Conservation (phyloP, 1,140 invertebrate genomes). For the Atta colombica region DNA sequence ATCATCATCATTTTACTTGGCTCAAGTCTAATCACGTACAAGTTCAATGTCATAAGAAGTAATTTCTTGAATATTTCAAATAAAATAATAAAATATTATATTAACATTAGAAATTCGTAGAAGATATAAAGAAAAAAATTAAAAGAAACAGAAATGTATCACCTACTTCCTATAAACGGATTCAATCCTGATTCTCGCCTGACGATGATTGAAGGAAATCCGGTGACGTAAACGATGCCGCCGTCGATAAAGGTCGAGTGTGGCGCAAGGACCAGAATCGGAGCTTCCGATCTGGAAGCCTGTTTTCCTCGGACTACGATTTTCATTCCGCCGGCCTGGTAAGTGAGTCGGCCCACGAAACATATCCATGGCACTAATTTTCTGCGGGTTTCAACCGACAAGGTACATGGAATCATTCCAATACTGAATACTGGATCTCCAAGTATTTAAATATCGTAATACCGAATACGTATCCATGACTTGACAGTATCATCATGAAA, state of each 20-base stretch:
- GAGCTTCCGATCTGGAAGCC: constrained; percentile 91
- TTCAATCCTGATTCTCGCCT: constrained; percentile 92
- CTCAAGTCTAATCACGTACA: constrained; percentile 15
- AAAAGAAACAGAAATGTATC: constrained; percentile 45
- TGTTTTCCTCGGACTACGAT: constrained; percentile 92
- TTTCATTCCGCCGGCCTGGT: constrained; percentile 92
- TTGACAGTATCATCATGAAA: not conserved
- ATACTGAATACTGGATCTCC: not conserved
- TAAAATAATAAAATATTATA: not conserved
- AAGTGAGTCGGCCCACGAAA: constrained; percentile 90
- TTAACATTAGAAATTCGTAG: not conserved
- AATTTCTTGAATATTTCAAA: not conserved
- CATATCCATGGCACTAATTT: constrained; percentile 89
- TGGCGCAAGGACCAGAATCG: constrained; percentile 94
- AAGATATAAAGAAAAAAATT: not conserved
- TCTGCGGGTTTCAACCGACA: constrained; percentile 79
- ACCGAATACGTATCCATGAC: not conserved
- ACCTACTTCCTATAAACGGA: constrained; percentile 95
- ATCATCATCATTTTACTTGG: not conserved
- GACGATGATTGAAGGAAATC: constrained; percentile 93
- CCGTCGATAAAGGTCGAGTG: constrained; percentile 96
- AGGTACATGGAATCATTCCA: constrained; percentile 37
- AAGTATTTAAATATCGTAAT: not conserved
- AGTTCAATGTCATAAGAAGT: not conserved
- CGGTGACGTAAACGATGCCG: constrained; percentile 92